Evolutionary conservation across 1,140 invertebrate species (phyloP), one percentile per base, ranked within the genome.

Genomic region (Marisa cornuarietis): DNA sequence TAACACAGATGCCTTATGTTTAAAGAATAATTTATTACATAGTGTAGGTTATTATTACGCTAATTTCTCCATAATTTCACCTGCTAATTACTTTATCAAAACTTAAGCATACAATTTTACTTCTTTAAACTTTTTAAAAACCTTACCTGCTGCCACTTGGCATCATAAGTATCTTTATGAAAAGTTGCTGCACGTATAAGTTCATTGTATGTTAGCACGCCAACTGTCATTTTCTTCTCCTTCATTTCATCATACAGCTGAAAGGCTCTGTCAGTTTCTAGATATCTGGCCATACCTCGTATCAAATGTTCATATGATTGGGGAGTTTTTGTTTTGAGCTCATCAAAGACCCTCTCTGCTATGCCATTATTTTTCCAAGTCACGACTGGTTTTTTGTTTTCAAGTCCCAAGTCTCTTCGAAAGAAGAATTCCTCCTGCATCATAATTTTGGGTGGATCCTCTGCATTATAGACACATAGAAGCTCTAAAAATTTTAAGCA

Each of bases 201-300:
- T 20, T 77, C 76, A 69, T 77, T 77, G 65, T 65, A 77, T 31
- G 76, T 77, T 42, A 69, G 22, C 42, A 66, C 49, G 42, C 54
- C 49, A 49, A 77, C 76, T 4, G 76, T 63, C 76, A 77, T 9
- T 26, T 77, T 77, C n/a, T 77, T 54, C 49, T 77, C 76, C 76
- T 68, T 68, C 76, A 77, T 77, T n/a, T 52, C n/a, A 24, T 77
- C 76, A 24, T 77, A 77, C 63, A 77, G 31, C 18, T 62, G 18
- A 54, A 68, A 77, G 4, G 76, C 76, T 65, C 54, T 68, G 49
- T 77, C 76, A 2, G 76, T 77, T 65, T 77, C 49, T 51, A 77
- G 65, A 52, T 77, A 68, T 51, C 74, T 77, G 22, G 76, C 76
- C 76, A 77, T 77, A 42, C 76, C 76, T 20, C 65, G 76, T 52